Base-by-base conservation (phyloP, 2,113 vertebrate species). In the Syngnathoides biaculeatus region DNA sequence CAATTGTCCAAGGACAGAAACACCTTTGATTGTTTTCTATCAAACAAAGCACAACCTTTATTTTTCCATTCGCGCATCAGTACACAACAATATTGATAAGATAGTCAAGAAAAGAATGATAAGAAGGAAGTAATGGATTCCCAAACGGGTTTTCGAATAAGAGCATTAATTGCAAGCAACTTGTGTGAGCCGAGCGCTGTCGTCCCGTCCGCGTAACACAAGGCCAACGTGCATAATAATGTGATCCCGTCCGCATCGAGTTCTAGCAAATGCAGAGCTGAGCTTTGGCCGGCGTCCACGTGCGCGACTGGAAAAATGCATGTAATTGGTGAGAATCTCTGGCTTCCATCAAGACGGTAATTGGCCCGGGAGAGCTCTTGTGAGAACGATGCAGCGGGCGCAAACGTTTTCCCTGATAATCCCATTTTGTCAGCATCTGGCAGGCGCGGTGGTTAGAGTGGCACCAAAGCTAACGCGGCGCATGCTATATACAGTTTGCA, bases 301-400 rank as follows among this genome's bases (percentile, higher is more conserved):
- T 73, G 71, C 71, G 71, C 80, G 81, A 82, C 71, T 74, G 77
- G 79, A 85, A 88, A 88, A 89, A 90, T 87, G 88, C 87, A 81
- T 86, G 86, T 88, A 83, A 91, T 88, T 88, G 84, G 72, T 85
- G 84, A 89, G 83, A 86, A 87, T 90, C 86, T 90, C 86, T 88
- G 87, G 86, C 77, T 86, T 91, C 87, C 84, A 87, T 83, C 83
- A 85, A 77, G 79, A 83, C 84, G 84, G 83, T 85, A 90, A 88
- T 90, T 86, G 87, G 78, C 73, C 79, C 79, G 78, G 87, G 83
- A 87, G 80, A 86, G 82, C 87, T 80, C 82, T 82, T 82, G 84
- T 84, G 87, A 90, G 84, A 89, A 84, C 86, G 85, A 85, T 89
- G 86, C 81, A 12, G 58, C 38, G 58, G 83, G 74, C 50, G 67